Conservation (phyloP, 2,888 invertebrate species). For the Zelleria hepariella region DNA sequence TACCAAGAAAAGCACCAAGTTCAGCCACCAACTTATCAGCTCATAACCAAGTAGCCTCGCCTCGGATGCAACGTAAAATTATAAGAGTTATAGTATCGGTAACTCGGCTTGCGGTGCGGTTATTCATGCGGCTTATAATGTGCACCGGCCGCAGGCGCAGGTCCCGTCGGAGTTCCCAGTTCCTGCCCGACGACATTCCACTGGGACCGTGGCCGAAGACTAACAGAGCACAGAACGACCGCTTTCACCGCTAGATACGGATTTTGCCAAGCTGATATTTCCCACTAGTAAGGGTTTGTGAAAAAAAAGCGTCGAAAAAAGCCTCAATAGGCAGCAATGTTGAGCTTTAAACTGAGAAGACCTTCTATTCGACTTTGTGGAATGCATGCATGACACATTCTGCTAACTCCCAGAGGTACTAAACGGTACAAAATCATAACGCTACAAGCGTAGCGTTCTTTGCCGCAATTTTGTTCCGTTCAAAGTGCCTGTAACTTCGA, state of each 20-base stretch:
- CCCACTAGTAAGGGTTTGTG: no score
- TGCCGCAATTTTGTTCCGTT: background rate
- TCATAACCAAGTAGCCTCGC: no score
- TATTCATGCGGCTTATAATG: background rate
- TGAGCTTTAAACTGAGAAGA: background rate
- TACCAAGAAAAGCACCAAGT: no score
- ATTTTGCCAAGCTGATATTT: no score
- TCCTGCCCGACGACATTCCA: slow-evolving; percentile 57
- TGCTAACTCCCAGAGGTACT: background rate
- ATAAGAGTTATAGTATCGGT: background rate
- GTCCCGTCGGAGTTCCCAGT: background rate
- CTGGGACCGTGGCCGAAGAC: slow-evolving; percentile 19
- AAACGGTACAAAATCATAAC: background rate
- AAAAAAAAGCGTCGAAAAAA: no score
- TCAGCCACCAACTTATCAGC: no score
- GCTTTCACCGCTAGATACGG: no score
- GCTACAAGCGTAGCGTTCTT: background rate
- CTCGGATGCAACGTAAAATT: no score
- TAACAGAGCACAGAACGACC: background rate
- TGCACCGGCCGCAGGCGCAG: background rate
- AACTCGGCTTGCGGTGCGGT: background rate
- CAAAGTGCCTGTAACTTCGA: background rate
- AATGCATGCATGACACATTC: background rate
- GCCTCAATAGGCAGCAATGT: background rate
- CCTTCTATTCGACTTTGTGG: background rate